Percentiles rank a stretch among this genome's conserved stretches.
Evolutionary conservation across 2,888 invertebrate genomes (phyloP).

Genomic region (Blomia tropicalis): DNA sequence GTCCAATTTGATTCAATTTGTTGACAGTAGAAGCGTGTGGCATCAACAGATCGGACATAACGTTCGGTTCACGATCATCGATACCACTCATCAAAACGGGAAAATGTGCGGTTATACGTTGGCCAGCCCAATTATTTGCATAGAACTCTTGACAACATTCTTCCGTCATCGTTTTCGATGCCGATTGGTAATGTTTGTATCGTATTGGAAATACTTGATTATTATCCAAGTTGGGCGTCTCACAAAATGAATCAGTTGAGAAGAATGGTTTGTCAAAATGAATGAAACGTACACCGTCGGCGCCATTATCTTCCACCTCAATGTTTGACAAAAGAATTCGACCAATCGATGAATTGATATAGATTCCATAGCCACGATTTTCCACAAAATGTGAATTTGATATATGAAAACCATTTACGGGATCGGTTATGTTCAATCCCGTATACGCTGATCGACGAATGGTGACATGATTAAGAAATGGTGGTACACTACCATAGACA

Average conservation of each 20-base stretch:
- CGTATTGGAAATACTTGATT: constrained; percentile 74
- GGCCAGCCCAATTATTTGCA: constrained; percentile 39
- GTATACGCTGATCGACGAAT: constrained; percentile 77
- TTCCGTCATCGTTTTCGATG: constrained; percentile 45
- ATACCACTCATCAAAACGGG: constrained; percentile 52
- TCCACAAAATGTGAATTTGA: constrained; percentile 63
- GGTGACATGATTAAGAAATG: constrained; percentile 58
- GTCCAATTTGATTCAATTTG: neutral
- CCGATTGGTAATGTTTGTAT: constrained; percentile 60
- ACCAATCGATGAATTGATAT: constrained; percentile 73
- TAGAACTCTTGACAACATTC: constrained; percentile 26
- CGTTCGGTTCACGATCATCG: neutral
- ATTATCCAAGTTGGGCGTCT: constrained; percentile 54
- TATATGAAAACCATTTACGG: constrained; percentile 61
- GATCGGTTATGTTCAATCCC: constrained; percentile 71
- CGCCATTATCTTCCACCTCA: constrained; percentile 63
- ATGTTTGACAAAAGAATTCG: constrained; percentile 60
- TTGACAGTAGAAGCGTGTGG: constrained; percentile 20
- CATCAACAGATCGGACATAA: constrained; percentile 8
- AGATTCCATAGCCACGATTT: constrained; percentile 70
- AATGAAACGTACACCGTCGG: constrained; percentile 73
- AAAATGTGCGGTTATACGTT: constrained; percentile 68
- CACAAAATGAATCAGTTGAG: constrained; percentile 52
- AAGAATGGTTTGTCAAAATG: constrained; percentile 49
- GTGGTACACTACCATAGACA: constrained; percentile 72